Evolutionary conservation across 30 jellyfish, hydroid and myxozoan genomes (phyloP), one percentile per base, ranked within the genome.

Genomic region (Haliclystus octoradiatus): DNA sequence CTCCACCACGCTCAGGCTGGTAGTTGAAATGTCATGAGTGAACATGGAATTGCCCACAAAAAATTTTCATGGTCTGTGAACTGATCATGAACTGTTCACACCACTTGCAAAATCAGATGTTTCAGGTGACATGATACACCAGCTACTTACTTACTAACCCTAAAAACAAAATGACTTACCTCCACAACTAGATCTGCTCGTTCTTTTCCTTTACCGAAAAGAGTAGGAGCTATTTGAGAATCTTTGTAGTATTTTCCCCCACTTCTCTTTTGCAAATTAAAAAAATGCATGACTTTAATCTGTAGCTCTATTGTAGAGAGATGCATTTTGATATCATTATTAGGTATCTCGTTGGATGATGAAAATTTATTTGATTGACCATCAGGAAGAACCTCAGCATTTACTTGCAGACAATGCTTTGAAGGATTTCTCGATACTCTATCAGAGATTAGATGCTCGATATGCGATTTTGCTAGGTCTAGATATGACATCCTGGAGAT

Each of bases 151-250:
- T 47, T n/a, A 13, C 60, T 13, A 47, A 47, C 13, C 28, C 7
- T 28, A 1, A 2, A 2, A 1, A n/a, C 28, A 26, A 69, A 35
- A 1, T 25, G 1, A 13, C 4, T 33, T 63, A 89, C 98, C 85
- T 52, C 50, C 15, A 80, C 34, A 1, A 84, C 90, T 1, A 89
- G 77, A 14, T 89, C 95, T 34, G 95, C 88, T 46, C 98, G 81
- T 47, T 89, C 98, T 34, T 76, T 75, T 25, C 98, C 98, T 34
- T 81, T 71, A 1, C 98, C 98, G 82, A 89, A 89, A 66, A 89
- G 63, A 19, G 98, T 89, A 31, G 95, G 93, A 24, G 82, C 77
- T 46, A 26, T 34, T 34, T 81, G 69, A 31, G 75, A 81, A 23
- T 50, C 33, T 12, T 2, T 22, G n/a, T n/a, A n/a, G n/a, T n/a